A percentile compares a stretch with the other conserved stretches of the same genome.
Evolutionary conservation across 2,113 vertebrate genomes (phyloP).

Genomic region (Semicossyphus pulcher): DNA sequence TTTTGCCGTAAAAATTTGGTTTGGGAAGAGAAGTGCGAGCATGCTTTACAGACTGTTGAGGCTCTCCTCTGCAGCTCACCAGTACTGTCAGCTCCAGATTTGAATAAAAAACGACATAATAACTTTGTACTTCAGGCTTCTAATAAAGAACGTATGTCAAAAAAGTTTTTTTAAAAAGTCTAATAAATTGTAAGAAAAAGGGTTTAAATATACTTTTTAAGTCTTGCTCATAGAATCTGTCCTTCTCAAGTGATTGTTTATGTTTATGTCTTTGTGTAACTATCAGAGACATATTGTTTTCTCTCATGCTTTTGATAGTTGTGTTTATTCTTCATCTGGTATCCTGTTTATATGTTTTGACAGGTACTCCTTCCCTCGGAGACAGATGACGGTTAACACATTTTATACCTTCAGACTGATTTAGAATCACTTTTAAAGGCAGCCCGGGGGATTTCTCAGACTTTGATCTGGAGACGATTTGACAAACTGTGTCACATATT

Average conservation of each 20-base stretch:
- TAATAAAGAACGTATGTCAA: too few relatives aligned
- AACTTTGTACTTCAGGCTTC: too few relatives aligned
- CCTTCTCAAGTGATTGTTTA: background rate
- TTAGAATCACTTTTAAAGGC: background rate
- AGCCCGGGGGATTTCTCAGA: background rate
- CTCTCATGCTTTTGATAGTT: background rate
- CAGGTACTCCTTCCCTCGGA: background rate
- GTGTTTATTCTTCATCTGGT: constrained; percentile 17
- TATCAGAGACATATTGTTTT: background rate
- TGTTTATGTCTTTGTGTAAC: background rate
- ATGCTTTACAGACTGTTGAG: too few relatives aligned
- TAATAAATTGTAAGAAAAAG: too few relatives aligned
- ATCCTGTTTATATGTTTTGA: constrained; percentile 13
- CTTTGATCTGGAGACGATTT: background rate
- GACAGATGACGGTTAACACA: background rate
- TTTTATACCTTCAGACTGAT: background rate
- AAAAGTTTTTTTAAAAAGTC: background rate
- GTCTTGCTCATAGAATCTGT: too few relatives aligned
- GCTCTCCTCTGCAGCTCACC: too few relatives aligned
- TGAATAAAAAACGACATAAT: too few relatives aligned
- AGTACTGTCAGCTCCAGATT: too few relatives aligned
- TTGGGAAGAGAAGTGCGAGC: too few relatives aligned
- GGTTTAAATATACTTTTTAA: too few relatives aligned
- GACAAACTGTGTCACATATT: background rate
- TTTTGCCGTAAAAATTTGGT: too few relatives aligned